A percentile compares a stretch with the other conserved stretches of the same genome.
Evolutionary conservation across 1,140 invertebrate genomes (phyloP).

Genomic region (Lysiphlebus fabarum): DNA sequence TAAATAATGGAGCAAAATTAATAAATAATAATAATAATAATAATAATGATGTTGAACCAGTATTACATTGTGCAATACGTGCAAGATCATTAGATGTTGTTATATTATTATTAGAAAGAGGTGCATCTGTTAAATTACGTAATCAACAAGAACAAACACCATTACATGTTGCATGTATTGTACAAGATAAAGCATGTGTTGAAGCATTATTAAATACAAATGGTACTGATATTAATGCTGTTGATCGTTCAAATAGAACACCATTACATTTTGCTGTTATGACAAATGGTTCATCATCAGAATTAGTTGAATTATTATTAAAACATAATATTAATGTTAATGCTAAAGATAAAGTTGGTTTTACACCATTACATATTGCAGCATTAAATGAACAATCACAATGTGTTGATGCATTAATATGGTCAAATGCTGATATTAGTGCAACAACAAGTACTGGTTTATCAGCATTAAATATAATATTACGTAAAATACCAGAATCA

Average conservation of each 20-base stretch:
- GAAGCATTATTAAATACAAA: slow-evolving; percentile 56
- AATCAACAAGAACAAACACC: slow-evolving; percentile 61
- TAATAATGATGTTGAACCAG: slow-evolving; percentile 48
- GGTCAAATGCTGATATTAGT: slow-evolving; percentile 65
- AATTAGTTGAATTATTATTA: slow-evolving; percentile 58
- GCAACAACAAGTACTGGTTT: slow-evolving; percentile 60
- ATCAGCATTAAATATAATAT: slow-evolving; percentile 62
- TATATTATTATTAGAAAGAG: slow-evolving; percentile 60
- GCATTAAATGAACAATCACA: slow-evolving; percentile 62
- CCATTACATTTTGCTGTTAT: slow-evolving; percentile 62
- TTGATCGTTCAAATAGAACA: slow-evolving; percentile 59
- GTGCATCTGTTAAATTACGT: slow-evolving; percentile 58
- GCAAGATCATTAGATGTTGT: slow-evolving; percentile 58
- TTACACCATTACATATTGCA: slow-evolving; percentile 67
- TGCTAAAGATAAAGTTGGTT: slow-evolving; percentile 64
- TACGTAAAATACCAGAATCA: slow-evolving; percentile 61
- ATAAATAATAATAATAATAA: slow-evolving; percentile 19
- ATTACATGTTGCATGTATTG: slow-evolving; percentile 62
- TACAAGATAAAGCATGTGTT: slow-evolving; percentile 57
- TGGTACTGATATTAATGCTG: slow-evolving; percentile 58
- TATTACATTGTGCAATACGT: slow-evolving; percentile 60
- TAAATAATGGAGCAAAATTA: slow-evolving; percentile 54
- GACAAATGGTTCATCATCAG: slow-evolving; percentile 53
- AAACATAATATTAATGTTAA: slow-evolving; percentile 58
- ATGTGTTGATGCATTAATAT: slow-evolving; percentile 62